Evolutionary conservation across 2,113 vertebrate species (phyloP).

Genomic region (Phalacrocorax brasilianus): DNA sequence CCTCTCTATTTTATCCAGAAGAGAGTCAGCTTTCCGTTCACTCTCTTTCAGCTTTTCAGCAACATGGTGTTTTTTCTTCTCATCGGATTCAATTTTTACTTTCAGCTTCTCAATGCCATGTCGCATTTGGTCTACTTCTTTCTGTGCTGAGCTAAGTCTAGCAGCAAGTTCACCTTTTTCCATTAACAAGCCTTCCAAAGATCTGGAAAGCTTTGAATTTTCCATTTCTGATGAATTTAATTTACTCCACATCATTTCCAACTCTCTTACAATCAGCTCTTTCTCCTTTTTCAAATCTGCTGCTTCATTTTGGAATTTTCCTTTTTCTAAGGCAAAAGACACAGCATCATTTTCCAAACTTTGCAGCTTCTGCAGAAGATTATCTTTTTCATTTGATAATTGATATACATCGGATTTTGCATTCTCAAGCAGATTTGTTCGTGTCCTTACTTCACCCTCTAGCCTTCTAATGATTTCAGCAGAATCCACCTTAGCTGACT

Average conservation of each 20-base stretch:
- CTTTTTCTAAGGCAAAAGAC: constrained; percentile 54
- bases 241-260: constrained; percentile 75
- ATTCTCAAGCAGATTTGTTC: constrained; percentile 67
- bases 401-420: constrained; percentile 59
- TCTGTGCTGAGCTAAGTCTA: constrained; percentile 83
- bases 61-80: constrained; percentile 79
- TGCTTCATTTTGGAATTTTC: constrained; percentile 71
- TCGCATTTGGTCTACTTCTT: constrained; percentile 82
- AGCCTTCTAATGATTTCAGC: constrained; percentile 70
- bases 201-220: constrained; percentile 73
- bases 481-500: constrained; percentile 69
- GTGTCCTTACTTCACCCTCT: constrained; percentile 75
- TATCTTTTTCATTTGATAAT: constrained; percentile 67
- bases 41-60: constrained; percentile 79
- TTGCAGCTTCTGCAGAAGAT: constrained; percentile 71
- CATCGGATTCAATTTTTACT: constrained; percentile 87
- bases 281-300: constrained; percentile 74
- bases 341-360: constrained; percentile 62
- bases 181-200: constrained; percentile 78
- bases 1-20: constrained; percentile 79
- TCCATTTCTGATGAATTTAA: constrained; percentile 74
- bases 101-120: constrained; percentile 87
- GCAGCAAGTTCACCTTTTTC: constrained; percentile 85
- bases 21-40: constrained; percentile 74
- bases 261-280: constrained; percentile 61